A percentile compares a stretch with the other conserved stretches of the same genome.
Conservation (phyloP, 2,797 vertebrate species). For the Delichon dasypus region DNA sequence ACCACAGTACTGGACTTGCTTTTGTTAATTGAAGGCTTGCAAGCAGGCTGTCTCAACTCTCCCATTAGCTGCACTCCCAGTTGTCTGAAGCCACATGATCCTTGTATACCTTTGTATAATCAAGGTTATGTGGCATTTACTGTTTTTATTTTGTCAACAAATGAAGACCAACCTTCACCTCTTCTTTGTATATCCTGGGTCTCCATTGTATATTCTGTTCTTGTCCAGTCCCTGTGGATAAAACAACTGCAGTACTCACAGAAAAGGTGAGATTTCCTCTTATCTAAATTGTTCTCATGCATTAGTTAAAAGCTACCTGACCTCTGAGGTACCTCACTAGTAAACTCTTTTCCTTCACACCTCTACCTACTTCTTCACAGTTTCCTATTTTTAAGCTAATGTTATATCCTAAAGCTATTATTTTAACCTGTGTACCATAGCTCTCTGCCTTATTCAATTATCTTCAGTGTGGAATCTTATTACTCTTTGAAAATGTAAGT, state of each 20-base stretch:
- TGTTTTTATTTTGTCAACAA: neutral
- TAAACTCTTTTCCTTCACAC: constrained; percentile 9
- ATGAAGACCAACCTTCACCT: neutral
- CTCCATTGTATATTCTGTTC: neutral
- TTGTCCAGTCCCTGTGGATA: neutral
- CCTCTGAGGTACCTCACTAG: neutral
- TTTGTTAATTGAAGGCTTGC: neutral
- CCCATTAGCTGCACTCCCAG: accelerated
- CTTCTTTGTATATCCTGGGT: neutral
- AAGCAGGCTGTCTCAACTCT: neutral
- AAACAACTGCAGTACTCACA: neutral
- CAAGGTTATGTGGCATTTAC: neutral
- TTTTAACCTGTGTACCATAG: constrained; percentile 38
- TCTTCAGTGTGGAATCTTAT: constrained; percentile 39
- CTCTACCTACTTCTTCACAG: constrained; percentile 2
- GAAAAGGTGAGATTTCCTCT: neutral
- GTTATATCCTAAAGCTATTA: constrained; percentile 35
- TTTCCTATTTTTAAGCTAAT: constrained; percentile 39
- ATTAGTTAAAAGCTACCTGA: constrained; percentile 44
- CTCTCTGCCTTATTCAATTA: constrained; percentile 51
- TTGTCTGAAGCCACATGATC: neutral
- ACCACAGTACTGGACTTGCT: neutral
- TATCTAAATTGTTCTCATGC: neutral
- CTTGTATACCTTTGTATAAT: neutral
- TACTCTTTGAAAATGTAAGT: neutral